Evolutionary conservation across 2,113 vertebrate species (phyloP).

Genomic region (Clarias magur): DNA sequence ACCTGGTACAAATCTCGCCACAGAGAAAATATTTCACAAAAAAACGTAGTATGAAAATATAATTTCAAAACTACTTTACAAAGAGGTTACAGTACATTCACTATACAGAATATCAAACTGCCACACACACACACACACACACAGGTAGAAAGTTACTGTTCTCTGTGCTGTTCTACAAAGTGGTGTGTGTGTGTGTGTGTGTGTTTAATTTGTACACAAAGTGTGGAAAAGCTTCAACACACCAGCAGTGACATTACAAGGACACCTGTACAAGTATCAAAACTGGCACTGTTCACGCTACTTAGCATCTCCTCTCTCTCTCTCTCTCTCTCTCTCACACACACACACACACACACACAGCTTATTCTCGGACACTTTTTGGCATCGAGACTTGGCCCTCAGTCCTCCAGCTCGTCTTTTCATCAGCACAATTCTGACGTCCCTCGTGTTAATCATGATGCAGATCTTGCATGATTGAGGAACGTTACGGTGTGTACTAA

Average conservation of each 20-base stretch:
- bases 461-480: background rate
- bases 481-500: background rate
- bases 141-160: background rate
- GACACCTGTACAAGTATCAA: background rate
- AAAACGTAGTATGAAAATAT: conserved; percentile 94
- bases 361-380: conserved; percentile 4
- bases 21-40: conserved; percentile 86
- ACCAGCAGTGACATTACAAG: background rate
- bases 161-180: conserved; percentile 13
- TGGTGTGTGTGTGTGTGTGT: background rate
- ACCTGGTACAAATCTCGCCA: conserved; percentile 57
- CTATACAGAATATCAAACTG: conserved; percentile 92
- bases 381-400: background rate
- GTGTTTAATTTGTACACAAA: background rate
- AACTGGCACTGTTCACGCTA: conserved; percentile 5
- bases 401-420: background rate
- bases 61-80: conserved; percentile 99
- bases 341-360: conserved; percentile 6
- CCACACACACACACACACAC: conserved; percentile 59
- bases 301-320: background rate
- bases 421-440: too few relatives aligned
- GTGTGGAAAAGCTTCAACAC: background rate
- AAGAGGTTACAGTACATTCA: conserved; percentile 96
- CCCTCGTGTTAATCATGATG: background rate
- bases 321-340: background rate